Percentiles rank a stretch among this genome's conserved stretches.
These are phyloP conservation scores for Hystrix cristata DNA, from an alignment of 2,113 vertebrate species.

Conservation along the genomic window DNA sequence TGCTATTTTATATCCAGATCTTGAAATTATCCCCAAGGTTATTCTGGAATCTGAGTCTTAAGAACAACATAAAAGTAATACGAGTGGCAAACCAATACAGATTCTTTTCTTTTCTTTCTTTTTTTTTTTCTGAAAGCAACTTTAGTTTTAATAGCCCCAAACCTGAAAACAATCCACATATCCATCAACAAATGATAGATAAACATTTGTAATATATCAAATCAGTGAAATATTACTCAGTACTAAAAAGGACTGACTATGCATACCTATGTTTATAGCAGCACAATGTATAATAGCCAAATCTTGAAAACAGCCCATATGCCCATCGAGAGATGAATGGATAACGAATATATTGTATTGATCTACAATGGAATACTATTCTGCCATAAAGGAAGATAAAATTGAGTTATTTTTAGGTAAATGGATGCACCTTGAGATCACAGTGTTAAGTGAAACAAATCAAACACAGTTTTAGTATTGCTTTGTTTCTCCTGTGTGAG, in stretches of 20 bases:
- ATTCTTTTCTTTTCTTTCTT: not conserved
- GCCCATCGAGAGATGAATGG: not conserved
- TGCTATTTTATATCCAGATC: not conserved
- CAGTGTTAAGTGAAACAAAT: not conserved
- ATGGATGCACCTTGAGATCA: not conserved
- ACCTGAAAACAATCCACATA: not conserved
- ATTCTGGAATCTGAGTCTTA: not conserved
- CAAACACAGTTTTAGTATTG: not conserved
- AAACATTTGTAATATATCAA: not conserved
- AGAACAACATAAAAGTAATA: not conserved
- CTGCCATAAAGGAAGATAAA: not conserved
- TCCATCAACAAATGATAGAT: not conserved
- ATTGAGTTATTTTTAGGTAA: not conserved
- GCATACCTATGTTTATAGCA: not conserved
- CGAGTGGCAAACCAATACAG: not conserved
- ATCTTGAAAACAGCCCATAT: not conserved
- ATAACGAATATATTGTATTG: not conserved
- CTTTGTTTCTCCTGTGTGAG: not conserved
- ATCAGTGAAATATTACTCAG: not conserved
- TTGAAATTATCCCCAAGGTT: not conserved
- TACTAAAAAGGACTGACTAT: not conserved
- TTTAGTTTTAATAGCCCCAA: conserved; percentile 57
- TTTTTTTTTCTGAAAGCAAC: not conserved
- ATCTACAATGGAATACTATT: not conserved
- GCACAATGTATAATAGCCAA: not conserved